phyloP scores from a whole-genome alignment of 2,113 vertebrate genomes.

The Bos indicus region DNA sequence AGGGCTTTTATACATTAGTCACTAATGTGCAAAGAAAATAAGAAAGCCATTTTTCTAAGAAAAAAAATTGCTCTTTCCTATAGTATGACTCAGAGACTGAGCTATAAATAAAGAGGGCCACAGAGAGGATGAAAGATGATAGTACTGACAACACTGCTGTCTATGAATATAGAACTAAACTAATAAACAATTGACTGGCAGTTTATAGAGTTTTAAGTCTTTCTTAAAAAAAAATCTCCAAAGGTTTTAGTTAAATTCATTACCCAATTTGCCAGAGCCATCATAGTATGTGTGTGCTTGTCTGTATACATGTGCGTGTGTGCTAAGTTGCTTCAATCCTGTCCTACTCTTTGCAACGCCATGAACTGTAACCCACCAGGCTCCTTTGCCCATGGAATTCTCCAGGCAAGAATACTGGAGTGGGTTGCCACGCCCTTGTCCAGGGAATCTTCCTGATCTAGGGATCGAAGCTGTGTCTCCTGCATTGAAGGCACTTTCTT shows the following conservation, averaged over 20 bases:
- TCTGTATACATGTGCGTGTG: not conserved
- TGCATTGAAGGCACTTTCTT: not conserved
- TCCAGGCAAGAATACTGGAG: not conserved
- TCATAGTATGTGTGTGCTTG: not conserved
- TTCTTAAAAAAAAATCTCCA: slow-evolving; percentile 21
- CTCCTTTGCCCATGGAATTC: not conserved
- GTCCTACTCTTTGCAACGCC: not conserved
- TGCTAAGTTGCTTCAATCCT: not conserved
- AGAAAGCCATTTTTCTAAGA: slow-evolving; percentile 57
- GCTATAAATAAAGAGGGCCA: not conserved
- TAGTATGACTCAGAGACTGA: slow-evolving; percentile 22
- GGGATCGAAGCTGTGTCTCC: not conserved
- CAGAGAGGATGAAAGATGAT: not conserved
- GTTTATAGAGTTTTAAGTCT: slow-evolving; percentile 50
- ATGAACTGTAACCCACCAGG: not conserved
- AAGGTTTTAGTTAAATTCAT: slow-evolving; percentile 53
- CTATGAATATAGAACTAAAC: slow-evolving; percentile 49
- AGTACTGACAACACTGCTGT: not conserved
- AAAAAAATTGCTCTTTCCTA: slow-evolving; percentile 39
- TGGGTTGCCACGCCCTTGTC: not conserved
- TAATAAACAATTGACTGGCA: slow-evolving; percentile 26
- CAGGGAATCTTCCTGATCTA: not conserved
- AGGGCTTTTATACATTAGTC: slow-evolving; percentile 63
- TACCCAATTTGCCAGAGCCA: slow-evolving; percentile 45
- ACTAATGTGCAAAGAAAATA: slow-evolving; percentile 49